Evolutionary conservation across 1,140 invertebrate genomes (phyloP), one percentile per base, ranked within the genome.

Genomic region (Drosophila suzukii): DNA sequence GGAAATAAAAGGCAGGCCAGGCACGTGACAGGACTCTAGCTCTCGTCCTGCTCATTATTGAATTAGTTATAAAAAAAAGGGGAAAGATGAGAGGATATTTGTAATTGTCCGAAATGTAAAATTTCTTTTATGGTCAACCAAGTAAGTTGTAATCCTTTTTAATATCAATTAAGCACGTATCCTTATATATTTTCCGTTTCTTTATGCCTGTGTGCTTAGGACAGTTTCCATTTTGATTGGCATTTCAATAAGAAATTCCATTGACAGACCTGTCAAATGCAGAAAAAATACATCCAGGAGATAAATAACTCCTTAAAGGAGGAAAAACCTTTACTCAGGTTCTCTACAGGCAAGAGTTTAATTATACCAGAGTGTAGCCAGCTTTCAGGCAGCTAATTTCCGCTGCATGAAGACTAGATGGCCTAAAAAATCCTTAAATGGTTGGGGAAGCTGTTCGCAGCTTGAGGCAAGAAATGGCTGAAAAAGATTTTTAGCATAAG

Each of bases 21-120:
- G 85, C 84, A 89, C 84, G 84, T 89, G 84, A 89, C 84, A 72
- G 85, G 77, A 81, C 73, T 84, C 65, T 11, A 12, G 46, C 54
- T 46, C 47, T 73, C 63, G 60, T 80, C 34, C 67, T 43, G 57
- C 74, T 89, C 85, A 90, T 89, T 81, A 89, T 89, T 89, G 80
- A 89, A 89, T 89, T 81, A 84, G 58, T 89, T 78, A 78, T 84
- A 53, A 75, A 59, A 51, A 46, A 30, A 12, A 20, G 20, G 10
- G 3, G 15, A 15, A 38, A 17, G 30, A 0, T 43, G 34, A 34
- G 44, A 34, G 43, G 15, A 61, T 20, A 47, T 56, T 63, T 88
- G 88, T 83, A 88, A 89, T 83, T 89, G 81, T 74, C 36, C 57
- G 27, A 57, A 76, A 41, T 41, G 27, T 61, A 20, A 30, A 61